phyloP scores from a whole-genome alignment of 2,113 vertebrate species.

The Suricata suricatta region DNA sequence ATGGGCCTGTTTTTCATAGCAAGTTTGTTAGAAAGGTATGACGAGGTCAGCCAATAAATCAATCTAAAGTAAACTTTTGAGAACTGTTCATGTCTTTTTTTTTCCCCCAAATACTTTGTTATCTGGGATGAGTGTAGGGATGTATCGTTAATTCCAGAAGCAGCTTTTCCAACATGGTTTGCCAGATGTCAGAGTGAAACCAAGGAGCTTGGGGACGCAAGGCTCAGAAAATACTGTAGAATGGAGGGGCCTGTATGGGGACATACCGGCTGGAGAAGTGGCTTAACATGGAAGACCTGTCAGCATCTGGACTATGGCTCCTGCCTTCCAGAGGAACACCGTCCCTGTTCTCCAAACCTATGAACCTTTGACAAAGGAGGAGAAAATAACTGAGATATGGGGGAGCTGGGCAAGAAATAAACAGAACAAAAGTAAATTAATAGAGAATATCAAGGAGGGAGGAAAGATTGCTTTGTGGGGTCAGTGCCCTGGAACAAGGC shows the following conservation, averaged over 20 bases:
- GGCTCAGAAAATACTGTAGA: not conserved
- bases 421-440: not conserved
- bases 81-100: conserved; percentile 46
- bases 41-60: conserved; percentile 72
- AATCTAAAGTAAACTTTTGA: conserved; percentile 71
- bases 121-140: conserved; percentile 42
- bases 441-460: not conserved
- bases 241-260: not conserved
- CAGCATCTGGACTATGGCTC: not conserved
- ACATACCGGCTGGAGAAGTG: accelerated
- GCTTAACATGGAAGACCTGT: not conserved
- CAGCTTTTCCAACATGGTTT: conserved; percentile 47
- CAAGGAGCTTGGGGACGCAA: not conserved
- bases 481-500: not conserved
- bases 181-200: conserved; percentile 53
- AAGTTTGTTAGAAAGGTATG: conserved; percentile 72
- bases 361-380: not conserved
- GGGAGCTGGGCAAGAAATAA: not conserved
- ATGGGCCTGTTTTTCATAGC: conserved; percentile 70
- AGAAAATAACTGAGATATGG: not conserved
- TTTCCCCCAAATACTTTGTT: conserved; percentile 62
- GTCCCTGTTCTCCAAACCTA: not conserved
- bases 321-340: not conserved
- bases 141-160: conserved; percentile 53
- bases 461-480: not conserved